Percentiles rank a stretch among this genome's conserved stretches.
These are phyloP conservation scores for Drosophila asahinai DNA, from an alignment of 1,140 invertebrate genomes.

Conservation along the genomic window DNA sequence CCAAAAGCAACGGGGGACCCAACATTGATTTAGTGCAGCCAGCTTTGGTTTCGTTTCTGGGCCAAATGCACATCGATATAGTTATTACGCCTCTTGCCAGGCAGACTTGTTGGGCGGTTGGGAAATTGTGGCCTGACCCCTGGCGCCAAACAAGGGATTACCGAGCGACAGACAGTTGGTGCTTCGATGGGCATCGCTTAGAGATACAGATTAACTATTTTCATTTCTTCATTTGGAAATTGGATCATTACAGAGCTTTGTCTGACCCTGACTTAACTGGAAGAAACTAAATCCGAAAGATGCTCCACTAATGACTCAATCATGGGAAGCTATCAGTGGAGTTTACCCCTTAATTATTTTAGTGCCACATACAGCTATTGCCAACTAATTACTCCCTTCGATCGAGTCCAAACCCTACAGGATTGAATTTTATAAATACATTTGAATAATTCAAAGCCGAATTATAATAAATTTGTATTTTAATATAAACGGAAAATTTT, in stretches of 20 bases:
- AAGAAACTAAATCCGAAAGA: background rate
- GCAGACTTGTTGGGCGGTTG: background rate
- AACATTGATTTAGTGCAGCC: slow-evolving; percentile 40
- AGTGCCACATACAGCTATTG: too few relatives aligned
- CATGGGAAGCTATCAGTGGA: too few relatives aligned
- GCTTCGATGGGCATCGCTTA: background rate
- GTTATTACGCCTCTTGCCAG: slow-evolving; percentile 29
- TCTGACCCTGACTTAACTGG: background rate
- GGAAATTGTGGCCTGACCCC: background rate
- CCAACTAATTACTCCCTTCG: too few relatives aligned
- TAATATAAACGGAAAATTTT: too few relatives aligned
- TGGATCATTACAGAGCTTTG: background rate
- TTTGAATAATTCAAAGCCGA: too few relatives aligned
- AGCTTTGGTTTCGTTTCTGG: background rate
- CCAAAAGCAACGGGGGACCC: slow-evolving; percentile 10
- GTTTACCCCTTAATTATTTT: too few relatives aligned
- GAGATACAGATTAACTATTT: background rate
- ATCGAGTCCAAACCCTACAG: too few relatives aligned
- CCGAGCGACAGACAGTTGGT: background rate
- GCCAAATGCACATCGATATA: slow-evolving; percentile 48
- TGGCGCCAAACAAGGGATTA: slow-evolving; percentile 16
- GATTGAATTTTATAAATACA: too few relatives aligned
- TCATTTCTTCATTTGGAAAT: background rate
- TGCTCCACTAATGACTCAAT: background rate
- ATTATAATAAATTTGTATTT: too few relatives aligned